Percentiles rank a stretch among this genome's conserved stretches.
phyloP scores from a whole-genome alignment of 2,888 invertebrate species.

The Tenodera sinensis region DNA sequence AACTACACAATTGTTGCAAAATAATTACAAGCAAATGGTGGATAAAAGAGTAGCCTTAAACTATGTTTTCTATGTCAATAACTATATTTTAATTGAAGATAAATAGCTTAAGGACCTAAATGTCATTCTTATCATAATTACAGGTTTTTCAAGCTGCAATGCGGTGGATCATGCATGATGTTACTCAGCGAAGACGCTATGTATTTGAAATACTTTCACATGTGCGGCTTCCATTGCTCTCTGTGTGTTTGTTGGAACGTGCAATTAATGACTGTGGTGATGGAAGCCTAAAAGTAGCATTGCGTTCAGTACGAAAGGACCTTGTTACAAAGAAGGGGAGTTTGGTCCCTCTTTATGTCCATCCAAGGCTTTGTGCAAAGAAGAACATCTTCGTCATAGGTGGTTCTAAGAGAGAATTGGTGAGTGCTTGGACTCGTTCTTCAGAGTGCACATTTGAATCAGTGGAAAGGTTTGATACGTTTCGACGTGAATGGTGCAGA shows the following conservation, averaged over 20 bases:
- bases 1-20: too few relatives aligned
- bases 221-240: slow-evolving; percentile 79
- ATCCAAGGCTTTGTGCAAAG: slow-evolving; percentile 79
- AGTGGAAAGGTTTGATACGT: slow-evolving; percentile 79
- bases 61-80: not conserved
- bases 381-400: slow-evolving; percentile 86
- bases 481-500: slow-evolving; percentile 73
- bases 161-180: slow-evolving; percentile 82
- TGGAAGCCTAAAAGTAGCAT: slow-evolving; percentile 69
- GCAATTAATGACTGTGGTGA: slow-evolving; percentile 75
- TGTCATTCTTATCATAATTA: not conserved
- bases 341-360: slow-evolving; percentile 68
- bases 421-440: slow-evolving; percentile 65
- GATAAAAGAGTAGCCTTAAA: too few relatives aligned
- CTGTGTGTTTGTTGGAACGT: slow-evolving; percentile 72
- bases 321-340: slow-evolving; percentile 65
- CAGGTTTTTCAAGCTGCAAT: slow-evolving; percentile 81
- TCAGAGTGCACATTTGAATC: slow-evolving; percentile 79
- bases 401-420: slow-evolving; percentile 76
- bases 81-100: not conserved
- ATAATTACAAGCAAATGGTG: not conserved
- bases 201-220: slow-evolving; percentile 82
- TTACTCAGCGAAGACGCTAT: slow-evolving; percentile 69
- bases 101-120: slow-evolving; percentile 4
- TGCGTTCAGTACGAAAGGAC: slow-evolving; percentile 75